These are phyloP conservation scores for Lysiphlebus fabarum DNA, from an alignment of 1,140 invertebrate species.

Conservation along the genomic window DNA sequence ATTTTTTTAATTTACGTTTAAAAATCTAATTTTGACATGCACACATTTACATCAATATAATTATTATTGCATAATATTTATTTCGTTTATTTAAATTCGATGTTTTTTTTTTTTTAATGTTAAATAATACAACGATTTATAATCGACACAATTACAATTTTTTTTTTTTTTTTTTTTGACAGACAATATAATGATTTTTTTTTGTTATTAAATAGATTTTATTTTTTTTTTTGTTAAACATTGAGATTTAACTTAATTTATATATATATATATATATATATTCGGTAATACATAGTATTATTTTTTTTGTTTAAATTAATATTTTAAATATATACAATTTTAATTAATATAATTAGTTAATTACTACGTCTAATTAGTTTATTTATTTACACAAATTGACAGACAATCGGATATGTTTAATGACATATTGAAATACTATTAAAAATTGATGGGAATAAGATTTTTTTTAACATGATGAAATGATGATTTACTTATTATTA, in stretches of 20 bases:
- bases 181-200: slow-evolving; percentile 12
- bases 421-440: slow-evolving; percentile 21
- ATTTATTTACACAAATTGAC: slow-evolving; percentile 51
- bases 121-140: slow-evolving; percentile 52
- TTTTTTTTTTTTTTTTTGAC: not conserved
- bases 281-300: slow-evolving; percentile 39
- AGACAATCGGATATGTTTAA: slow-evolving; percentile 33
- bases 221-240: not conserved
- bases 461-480: no score
- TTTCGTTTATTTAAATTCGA: not conserved
- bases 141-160: slow-evolving; percentile 48
- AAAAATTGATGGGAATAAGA: not conserved
- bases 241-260: not conserved
- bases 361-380: slow-evolving; percentile 4
- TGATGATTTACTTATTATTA: no score
- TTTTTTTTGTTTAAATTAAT: slow-evolving; percentile 37
- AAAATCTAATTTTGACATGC: slow-evolving; percentile 27
- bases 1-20: no score
- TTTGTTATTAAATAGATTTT: slow-evolving; percentile 8
- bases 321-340: slow-evolving; percentile 11
- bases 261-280: no score
- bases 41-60: slow-evolving; percentile 46
- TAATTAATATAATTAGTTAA: slow-evolving; percentile 32
- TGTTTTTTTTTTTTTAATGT: not conserved
- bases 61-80: slow-evolving; percentile 1